phyloP scores from a whole-genome alignment of 1,140 invertebrate genomes.

The Mya arenaria region DNA sequence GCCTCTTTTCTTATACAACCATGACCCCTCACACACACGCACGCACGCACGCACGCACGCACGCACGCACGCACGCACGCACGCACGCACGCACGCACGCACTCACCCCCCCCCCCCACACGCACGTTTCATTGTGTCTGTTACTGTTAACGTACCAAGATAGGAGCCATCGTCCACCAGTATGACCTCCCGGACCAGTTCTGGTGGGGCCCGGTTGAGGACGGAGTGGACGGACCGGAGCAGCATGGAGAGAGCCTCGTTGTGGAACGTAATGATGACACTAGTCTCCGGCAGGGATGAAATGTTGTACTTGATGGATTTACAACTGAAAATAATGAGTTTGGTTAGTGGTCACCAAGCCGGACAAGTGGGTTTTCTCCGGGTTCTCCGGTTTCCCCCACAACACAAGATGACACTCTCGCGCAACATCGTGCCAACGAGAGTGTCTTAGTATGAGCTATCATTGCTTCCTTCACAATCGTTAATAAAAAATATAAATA shows the following conservation, averaged over 20 bases:
- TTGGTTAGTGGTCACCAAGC: neutral
- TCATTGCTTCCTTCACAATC: neutral
- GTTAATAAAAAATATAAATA: no score
- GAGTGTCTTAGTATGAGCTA: neutral
- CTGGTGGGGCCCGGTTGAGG: constrained; percentile 88
- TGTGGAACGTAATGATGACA: constrained; percentile 93
- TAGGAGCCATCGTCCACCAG: constrained; percentile 94
- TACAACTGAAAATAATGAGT: constrained; percentile 87
- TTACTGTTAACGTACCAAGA: no score
- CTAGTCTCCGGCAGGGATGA: constrained; percentile 92
- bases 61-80: no score
- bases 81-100: no score
- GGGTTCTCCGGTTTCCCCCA: no score
- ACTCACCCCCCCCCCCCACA: no score
- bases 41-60: no score
- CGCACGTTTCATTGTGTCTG: no score
- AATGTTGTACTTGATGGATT: constrained; percentile 87
- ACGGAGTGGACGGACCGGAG: constrained; percentile 93
- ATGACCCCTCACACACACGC: no score
- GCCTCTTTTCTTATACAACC: no score
- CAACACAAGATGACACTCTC: neutral
- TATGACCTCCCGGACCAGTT: constrained; percentile 93
- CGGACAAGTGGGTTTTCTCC: neutral
- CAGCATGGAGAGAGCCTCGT: constrained; percentile 92
- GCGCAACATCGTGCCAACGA: neutral